Conservation (phyloP, 2,113 vertebrate genomes). For the Platysternon megacephalum region DNA sequence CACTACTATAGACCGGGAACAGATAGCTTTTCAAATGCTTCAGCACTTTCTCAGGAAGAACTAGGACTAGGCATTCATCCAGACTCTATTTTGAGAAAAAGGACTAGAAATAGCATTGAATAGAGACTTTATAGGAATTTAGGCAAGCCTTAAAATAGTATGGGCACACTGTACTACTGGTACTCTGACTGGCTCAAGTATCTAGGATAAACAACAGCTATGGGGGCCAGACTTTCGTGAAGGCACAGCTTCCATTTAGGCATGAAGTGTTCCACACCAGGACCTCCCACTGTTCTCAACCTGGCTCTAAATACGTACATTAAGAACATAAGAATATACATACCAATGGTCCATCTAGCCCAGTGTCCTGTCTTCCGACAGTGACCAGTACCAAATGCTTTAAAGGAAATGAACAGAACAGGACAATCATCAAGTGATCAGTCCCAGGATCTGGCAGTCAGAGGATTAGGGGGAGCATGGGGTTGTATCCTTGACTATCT, state of each 20-base stretch:
- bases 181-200: neutral
- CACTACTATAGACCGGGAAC: neutral
- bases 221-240: neutral
- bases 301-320: neutral
- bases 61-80: neutral
- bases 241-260: neutral
- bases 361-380: too few relatives aligned
- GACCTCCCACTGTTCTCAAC: neutral
- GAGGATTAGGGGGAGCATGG: too few relatives aligned
- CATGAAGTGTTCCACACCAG: neutral
- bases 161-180: neutral
- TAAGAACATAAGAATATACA: too few relatives aligned
- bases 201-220: neutral
- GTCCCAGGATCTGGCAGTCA: too few relatives aligned
- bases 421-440: too few relatives aligned
- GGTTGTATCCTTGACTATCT: too few relatives aligned
- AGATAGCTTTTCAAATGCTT: slow-evolving; percentile 44
- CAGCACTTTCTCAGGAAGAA: neutral
- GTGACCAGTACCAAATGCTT: too few relatives aligned
- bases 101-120: too few relatives aligned
- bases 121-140: too few relatives aligned
- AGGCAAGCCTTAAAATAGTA: too few relatives aligned
- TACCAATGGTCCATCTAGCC: too few relatives aligned
- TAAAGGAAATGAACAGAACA: too few relatives aligned
- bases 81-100: neutral